Evolutionary conservation across 2,888 invertebrate genomes (phyloP).

Genomic region (Periphyllus acericola): DNA sequence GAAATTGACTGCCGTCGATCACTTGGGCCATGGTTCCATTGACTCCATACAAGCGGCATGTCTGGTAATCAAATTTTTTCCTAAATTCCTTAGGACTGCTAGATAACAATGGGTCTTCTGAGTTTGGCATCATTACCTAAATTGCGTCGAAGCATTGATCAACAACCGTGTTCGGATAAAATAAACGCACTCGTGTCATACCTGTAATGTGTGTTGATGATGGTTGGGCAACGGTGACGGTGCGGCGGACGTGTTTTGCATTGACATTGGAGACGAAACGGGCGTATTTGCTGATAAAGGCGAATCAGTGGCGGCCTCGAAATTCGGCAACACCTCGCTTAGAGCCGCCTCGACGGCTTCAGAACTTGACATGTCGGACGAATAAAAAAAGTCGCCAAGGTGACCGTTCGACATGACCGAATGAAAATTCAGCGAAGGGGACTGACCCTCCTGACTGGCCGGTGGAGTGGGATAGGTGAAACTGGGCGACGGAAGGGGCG

Average conservation of each 20-base stretch:
- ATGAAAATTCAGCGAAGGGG: slow-evolving; percentile 70
- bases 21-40: slow-evolving; percentile 71
- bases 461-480: slow-evolving; percentile 88
- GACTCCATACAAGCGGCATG: slow-evolving; percentile 66
- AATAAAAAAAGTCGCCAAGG: slow-evolving; percentile 72
- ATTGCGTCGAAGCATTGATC: slow-evolving; percentile 73
- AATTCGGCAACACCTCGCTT: slow-evolving; percentile 79
- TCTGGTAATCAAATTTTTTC: slow-evolving; percentile 72
- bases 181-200: background rate
- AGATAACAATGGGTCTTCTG: slow-evolving; percentile 84
- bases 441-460: slow-evolving; percentile 85
- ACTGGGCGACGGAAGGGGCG: slow-evolving; percentile 73
- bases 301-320: slow-evolving; percentile 63
- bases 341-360: slow-evolving; percentile 88
- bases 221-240: slow-evolving; percentile 68
- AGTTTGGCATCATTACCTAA: slow-evolving; percentile 81
- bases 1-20: slow-evolving; percentile 69
- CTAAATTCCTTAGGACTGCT: slow-evolving; percentile 85
- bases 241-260: slow-evolving; percentile 67
- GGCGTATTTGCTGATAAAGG: slow-evolving; percentile 72
- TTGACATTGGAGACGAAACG: slow-evolving; percentile 73
- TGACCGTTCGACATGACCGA: slow-evolving; percentile 68
- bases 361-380: slow-evolving; percentile 87
- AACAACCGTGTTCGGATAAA: background rate
- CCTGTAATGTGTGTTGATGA: slow-evolving; percentile 56